Evolutionary conservation across 2,888 invertebrate genomes (phyloP).

Genomic region (Apocheima hispidaria): DNA sequence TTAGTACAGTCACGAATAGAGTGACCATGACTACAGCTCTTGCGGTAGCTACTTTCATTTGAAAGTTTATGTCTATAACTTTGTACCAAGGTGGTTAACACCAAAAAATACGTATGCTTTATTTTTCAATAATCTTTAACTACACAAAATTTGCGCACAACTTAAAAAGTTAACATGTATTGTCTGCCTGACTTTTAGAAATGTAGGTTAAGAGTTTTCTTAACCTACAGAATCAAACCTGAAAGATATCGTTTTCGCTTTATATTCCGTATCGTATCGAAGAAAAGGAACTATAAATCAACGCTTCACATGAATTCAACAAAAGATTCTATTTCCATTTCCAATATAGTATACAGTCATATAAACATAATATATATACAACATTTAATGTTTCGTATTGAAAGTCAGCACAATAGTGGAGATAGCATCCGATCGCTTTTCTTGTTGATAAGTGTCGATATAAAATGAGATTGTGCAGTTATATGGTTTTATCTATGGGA

Average conservation of each 20-base stretch:
- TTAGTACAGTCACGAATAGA: too few species aligned
- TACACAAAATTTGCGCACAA: too few species aligned
- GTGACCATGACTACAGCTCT: too few species aligned
- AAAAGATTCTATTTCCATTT: constrained; percentile 44
- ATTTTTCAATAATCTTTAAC: too few species aligned
- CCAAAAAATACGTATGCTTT: too few species aligned
- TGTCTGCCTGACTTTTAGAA: constrained; percentile 11
- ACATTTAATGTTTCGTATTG: constrained; percentile 45
- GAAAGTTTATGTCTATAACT: too few species aligned
- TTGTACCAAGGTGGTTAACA: too few species aligned
- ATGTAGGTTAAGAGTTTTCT: constrained; percentile 29
- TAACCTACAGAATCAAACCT: constrained; percentile 17
- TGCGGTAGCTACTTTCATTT: too few species aligned
- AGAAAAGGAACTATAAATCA: constrained; percentile 54
- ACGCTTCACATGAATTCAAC: constrained; percentile 48
- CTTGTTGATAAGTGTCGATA: constrained; percentile 66
- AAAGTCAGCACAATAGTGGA: constrained; percentile 49
- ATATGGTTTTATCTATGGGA: constrained; percentile 35
- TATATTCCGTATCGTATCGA: constrained; percentile 34
- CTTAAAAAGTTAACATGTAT: too few species aligned
- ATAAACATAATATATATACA: too few species aligned
- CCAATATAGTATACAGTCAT: constrained; percentile 24
- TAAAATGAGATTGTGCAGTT: constrained; percentile 64
- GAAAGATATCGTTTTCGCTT: constrained; percentile 19
- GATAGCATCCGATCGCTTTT: constrained; percentile 55